Conservation (phyloP, 2,888 invertebrate species). For the Protonemura montana region DNA sequence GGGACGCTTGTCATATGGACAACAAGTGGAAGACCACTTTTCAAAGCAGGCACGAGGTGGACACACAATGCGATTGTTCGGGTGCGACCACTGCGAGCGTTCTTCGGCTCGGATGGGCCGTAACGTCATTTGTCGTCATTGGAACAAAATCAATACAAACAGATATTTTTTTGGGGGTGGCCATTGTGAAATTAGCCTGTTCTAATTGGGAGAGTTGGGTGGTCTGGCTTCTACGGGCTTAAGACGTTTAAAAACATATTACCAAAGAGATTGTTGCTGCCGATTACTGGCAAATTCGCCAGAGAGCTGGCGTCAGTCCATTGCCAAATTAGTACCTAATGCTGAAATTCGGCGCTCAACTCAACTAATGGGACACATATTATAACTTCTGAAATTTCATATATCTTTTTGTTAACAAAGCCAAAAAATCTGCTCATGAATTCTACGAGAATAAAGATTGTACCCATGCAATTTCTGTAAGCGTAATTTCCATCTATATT, state of each 20-base stretch:
- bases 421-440: too few species aligned
- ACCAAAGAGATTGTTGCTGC: background rate
- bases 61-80: conserved; percentile 10
- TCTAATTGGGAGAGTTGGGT: conserved; percentile 15
- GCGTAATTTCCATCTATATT: too few species aligned
- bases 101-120: conserved; percentile 19
- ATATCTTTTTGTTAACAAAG: too few species aligned
- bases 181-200: background rate
- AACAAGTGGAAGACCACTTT: background rate
- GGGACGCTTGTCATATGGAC: background rate
- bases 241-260: background rate
- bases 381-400: too few species aligned
- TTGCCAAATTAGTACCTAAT: too few species aligned
- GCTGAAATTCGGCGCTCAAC: too few species aligned
- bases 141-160: conserved; percentile 39
- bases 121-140: conserved; percentile 39
- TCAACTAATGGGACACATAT: too few species aligned
- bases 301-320: too few species aligned
- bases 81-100: background rate
- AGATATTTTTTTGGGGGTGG: conserved; percentile 15
- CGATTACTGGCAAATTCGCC: background rate
- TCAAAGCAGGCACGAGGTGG: background rate
- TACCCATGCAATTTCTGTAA: too few species aligned
- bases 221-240: background rate
- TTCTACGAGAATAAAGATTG: too few species aligned